Evolutionary conservation across 2,888 invertebrate genomes (phyloP).

Genomic region (Geophilus truncorum): DNA sequence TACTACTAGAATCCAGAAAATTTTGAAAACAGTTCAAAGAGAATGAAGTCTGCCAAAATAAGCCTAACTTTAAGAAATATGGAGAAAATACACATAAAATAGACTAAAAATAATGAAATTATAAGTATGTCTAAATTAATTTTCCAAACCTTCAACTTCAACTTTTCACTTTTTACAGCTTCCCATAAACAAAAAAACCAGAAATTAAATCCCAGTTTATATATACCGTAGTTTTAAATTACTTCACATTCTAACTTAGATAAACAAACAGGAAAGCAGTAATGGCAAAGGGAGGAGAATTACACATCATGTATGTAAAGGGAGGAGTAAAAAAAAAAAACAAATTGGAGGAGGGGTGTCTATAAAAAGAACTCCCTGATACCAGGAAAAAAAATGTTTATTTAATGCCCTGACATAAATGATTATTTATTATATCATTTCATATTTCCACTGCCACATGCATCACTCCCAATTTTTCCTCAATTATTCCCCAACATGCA

Average conservation of each 20-base stretch:
- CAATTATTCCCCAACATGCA: no score
- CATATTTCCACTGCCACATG: not conserved
- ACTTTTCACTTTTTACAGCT: not conserved
- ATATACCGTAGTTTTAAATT: not conserved
- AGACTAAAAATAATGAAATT: no score
- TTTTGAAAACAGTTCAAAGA: no score
- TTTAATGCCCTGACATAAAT: not conserved
- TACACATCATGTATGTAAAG: no score
- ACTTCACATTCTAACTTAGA: not conserved
- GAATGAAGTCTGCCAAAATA: no score
- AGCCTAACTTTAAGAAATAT: no score
- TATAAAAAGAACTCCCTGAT: no score
- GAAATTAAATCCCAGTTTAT: not conserved
- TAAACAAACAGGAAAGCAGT: not conserved
- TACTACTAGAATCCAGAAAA: no score
- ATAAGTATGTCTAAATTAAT: no score
- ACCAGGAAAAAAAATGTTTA: not conserved
- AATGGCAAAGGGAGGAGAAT: not conserved
- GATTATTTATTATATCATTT: not conserved
- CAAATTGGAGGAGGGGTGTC: not conserved
- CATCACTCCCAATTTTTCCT: no score
- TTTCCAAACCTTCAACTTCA: not conserved
- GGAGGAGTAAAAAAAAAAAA: not conserved
- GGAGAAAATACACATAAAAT: no score
- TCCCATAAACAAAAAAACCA: no score